Percentiles rank a stretch among this genome's conserved stretches.
Conservation (phyloP, 2,113 vertebrate species). For the Stictonetta naevosa region DNA sequence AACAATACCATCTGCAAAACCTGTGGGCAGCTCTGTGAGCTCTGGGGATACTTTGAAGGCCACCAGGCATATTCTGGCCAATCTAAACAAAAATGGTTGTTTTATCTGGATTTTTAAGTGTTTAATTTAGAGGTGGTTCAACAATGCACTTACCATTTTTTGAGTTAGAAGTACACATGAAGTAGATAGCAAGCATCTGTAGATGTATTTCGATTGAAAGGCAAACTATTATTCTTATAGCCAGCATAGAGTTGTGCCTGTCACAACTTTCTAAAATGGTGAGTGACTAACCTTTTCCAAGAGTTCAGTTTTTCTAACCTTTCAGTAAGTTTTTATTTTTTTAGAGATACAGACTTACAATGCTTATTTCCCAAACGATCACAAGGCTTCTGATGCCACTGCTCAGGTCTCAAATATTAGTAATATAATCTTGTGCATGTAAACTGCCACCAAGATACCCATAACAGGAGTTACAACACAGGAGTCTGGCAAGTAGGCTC, state of each 20-base stretch:
- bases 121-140: constrained; percentile 26
- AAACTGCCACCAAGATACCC: not conserved
- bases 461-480: not conserved
- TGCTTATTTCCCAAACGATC: not conserved
- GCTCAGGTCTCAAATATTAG: not conserved
- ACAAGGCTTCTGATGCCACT: not conserved
- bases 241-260: not conserved
- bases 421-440: not conserved
- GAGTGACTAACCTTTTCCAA: constrained; percentile 15
- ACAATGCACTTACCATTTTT: not conserved
- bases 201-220: not conserved
- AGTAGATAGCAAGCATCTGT: not conserved
- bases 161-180: not conserved
- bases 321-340: not conserved
- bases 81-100: not conserved
- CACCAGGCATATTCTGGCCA: not conserved
- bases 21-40: not conserved
- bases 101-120: constrained; percentile 27
- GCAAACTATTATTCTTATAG: not conserved
- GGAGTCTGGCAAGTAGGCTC: not conserved
- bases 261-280: not conserved
- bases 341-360: not conserved
- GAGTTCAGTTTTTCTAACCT: not conserved
- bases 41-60: not conserved
- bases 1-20: not conserved